Conservation (phyloP, 2,113 vertebrate genomes). For the Megaceryle maxima region DNA sequence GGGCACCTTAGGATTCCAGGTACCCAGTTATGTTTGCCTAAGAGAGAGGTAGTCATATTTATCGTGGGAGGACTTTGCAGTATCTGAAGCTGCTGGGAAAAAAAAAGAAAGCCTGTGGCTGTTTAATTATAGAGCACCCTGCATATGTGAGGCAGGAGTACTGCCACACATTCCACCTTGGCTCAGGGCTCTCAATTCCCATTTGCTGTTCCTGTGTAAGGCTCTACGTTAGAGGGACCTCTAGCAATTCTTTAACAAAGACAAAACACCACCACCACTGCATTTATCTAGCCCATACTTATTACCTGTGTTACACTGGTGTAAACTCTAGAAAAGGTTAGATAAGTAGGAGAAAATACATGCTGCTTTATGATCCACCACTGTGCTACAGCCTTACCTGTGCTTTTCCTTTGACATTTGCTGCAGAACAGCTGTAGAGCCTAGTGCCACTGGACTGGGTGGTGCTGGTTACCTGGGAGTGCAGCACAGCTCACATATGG, state of each 20-base stretch:
- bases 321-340: neutral
- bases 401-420: neutral
- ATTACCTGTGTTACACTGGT: neutral
- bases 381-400: neutral
- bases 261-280: neutral
- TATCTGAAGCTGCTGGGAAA: neutral
- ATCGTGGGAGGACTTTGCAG: neutral
- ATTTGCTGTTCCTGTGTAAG: neutral
- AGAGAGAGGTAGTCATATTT: neutral
- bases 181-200: neutral
- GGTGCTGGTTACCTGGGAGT: neutral
- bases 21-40: neutral
- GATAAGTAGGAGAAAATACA: neutral
- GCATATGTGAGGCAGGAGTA: neutral
- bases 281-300: neutral
- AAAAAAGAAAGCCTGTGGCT: neutral
- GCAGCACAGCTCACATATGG: neutral
- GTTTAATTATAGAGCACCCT: neutral
- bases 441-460: no score
- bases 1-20: neutral
- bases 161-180: accelerated
- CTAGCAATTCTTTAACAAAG: neutral
- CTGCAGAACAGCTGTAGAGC: neutral
- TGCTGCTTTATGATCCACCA: neutral
- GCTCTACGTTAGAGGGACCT: neutral